A percentile compares a stretch with the other conserved stretches of the same genome.
phyloP scores from a whole-genome alignment of 2,113 vertebrate genomes.

The Nettapus auritus region DNA sequence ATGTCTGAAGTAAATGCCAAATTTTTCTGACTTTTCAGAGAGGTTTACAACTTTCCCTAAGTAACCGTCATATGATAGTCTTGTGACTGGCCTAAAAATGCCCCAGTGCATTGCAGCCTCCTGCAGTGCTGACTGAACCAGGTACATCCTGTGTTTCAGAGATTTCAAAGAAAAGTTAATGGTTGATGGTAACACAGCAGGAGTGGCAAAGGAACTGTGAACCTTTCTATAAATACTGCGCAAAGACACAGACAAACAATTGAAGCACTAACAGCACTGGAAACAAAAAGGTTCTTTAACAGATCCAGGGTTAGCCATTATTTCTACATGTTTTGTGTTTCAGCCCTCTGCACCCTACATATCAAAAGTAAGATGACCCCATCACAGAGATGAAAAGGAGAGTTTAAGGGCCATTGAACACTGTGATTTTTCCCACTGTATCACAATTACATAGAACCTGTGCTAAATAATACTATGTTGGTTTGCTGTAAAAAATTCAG shows the following conservation, averaged over 20 bases:
- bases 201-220: neutral
- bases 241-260: neutral
- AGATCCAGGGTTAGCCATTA: neutral
- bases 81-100: neutral
- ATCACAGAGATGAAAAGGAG: neutral
- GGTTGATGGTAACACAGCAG: neutral
- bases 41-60: neutral
- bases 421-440: neutral
- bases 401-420: slow-evolving; percentile 23
- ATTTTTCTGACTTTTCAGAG: neutral
- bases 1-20: neutral
- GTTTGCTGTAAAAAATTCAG: slow-evolving; percentile 3
- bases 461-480: neutral
- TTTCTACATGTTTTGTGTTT: slow-evolving; percentile 1
- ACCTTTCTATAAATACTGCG: neutral
- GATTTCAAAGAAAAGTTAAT: slow-evolving; percentile 5
- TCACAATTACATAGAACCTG: slow-evolving; percentile 9
- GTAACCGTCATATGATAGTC: accelerated
- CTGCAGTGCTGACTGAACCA: neutral
- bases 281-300: slow-evolving; percentile 16
- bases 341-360: accelerated
- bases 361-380: neutral
- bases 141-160: neutral
- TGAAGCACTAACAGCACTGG: neutral
- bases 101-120: neutral